Conservation (phyloP, 2,113 vertebrate species). For the Monarcha castaneiventris region DNA sequence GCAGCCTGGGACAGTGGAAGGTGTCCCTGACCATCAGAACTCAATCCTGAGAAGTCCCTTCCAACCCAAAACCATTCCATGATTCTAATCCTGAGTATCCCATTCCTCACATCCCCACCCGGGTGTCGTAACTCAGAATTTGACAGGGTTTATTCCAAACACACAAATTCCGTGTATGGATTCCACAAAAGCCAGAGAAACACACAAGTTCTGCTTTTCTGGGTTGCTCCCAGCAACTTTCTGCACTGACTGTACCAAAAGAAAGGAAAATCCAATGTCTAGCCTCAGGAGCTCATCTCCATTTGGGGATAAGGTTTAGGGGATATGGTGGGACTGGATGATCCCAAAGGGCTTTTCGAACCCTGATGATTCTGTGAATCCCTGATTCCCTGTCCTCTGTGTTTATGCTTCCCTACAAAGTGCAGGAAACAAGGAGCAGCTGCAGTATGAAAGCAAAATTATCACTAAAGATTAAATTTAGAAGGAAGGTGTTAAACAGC, state of each 20-base stretch:
- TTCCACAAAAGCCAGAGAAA: background rate
- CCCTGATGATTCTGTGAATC: too few species aligned
- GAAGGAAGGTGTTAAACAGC: background rate
- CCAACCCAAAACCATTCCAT: background rate
- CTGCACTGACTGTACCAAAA: background rate
- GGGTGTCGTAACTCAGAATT: background rate
- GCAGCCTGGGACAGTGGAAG: background rate
- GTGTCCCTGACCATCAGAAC: background rate
- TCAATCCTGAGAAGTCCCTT: background rate
- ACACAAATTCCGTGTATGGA: accelerated
- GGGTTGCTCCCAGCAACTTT: background rate
- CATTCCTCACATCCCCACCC: background rate
- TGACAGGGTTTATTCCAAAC: background rate
- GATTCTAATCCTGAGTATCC: background rate
- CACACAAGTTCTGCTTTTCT: background rate
- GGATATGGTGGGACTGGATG: background rate
- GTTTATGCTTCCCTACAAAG: background rate
- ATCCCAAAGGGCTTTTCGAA: background rate
- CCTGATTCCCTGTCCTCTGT: background rate
- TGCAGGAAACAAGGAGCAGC: background rate
- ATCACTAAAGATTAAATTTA: background rate
- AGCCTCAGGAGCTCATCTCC: background rate
- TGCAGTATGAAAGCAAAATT: background rate
- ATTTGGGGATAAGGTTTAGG: background rate
- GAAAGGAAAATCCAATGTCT: background rate